phyloP scores from a whole-genome alignment of 2,113 vertebrate genomes.

The Dinomys branickii region DNA sequence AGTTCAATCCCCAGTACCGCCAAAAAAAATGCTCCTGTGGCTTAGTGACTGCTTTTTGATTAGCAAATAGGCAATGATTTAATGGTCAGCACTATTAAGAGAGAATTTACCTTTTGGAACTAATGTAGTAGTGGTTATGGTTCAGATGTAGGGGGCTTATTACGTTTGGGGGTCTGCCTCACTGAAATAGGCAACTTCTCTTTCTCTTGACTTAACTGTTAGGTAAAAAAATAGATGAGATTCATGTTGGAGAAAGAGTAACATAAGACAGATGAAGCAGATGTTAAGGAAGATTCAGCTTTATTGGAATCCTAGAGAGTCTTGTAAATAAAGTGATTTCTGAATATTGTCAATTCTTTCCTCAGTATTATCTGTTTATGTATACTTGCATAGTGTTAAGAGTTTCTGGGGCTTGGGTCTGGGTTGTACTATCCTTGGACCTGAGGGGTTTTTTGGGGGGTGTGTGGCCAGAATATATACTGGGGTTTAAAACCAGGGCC shows the following conservation, averaged over 20 bases:
- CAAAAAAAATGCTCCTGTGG: not conserved
- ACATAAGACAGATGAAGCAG: not conserved
- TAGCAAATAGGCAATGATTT: not conserved
- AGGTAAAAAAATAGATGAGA: not conserved
- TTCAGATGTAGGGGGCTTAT: not conserved
- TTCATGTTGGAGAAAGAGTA: not conserved
- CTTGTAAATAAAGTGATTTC: constrained; percentile 5
- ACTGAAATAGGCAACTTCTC: not conserved
- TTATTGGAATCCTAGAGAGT: constrained; percentile 32
- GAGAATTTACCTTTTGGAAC: not conserved
- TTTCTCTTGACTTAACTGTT: not conserved
- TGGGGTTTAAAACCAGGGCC: not conserved
- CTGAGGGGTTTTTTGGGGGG: not conserved
- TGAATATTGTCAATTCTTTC: not conserved
- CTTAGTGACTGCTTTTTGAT: not conserved
- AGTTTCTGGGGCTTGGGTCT: not conserved
- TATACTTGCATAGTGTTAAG: not conserved
- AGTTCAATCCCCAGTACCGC: no score
- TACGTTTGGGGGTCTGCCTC: not conserved
- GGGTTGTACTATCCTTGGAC: not conserved
- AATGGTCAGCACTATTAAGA: not conserved
- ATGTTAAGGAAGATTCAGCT: not conserved
- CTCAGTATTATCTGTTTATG: not conserved
- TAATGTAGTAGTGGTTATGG: not conserved
- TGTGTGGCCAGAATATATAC: not conserved